Evolutionary conservation across 1,140 invertebrate species (phyloP), one percentile per base, ranked within the genome.

Genomic region (Adoxophyes honmai): DNA sequence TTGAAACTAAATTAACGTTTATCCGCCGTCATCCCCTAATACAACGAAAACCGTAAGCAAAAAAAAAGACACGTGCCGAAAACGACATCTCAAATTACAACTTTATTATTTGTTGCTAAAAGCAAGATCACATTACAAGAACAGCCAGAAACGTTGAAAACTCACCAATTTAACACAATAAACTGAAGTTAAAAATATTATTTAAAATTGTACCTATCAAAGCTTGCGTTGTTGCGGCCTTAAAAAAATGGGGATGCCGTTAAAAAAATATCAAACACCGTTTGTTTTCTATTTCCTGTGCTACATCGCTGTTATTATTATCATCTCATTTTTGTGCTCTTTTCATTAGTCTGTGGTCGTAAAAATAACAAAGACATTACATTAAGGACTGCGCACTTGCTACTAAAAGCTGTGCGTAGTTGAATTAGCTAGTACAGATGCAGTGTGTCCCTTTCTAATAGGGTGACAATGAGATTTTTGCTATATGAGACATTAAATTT

Each of bases 191-290:
- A 48, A 33, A 14, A 48, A 28, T 48, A 33, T 28, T 48, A 48
- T 48, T 48, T 28, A n/a, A 21, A 48, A 48, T 33, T 0, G 11
- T 33, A 14, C 28, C 42, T 48, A 48, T 48, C 42, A 48, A 48
- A 28, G 42, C 42, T 48, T 28, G 42, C 42, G 16, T 48, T 48
- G 18, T 18, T 18, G 42, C 21, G 18, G 42, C 42, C 42, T 33
- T 48, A 48, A 48, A 48, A 48, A 48, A 44, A 48, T 48, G 42
- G 42, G 42, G 42, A 48, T 48, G 42, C 42, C 42, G 42, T 48
- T 21, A 44, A 48, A 48, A 48, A 48, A 48, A 48, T 18, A 48
- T 48, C 42, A 48, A 48, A 48, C 42, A 48, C 21, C 42, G 42
- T 48, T 48, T 48, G 42, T 48, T 48, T 48, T 48, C 42, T 48